Evolutionary conservation across 2,888 invertebrate genomes (phyloP).

Genomic region (Pseudeuparius sepicola): DNA sequence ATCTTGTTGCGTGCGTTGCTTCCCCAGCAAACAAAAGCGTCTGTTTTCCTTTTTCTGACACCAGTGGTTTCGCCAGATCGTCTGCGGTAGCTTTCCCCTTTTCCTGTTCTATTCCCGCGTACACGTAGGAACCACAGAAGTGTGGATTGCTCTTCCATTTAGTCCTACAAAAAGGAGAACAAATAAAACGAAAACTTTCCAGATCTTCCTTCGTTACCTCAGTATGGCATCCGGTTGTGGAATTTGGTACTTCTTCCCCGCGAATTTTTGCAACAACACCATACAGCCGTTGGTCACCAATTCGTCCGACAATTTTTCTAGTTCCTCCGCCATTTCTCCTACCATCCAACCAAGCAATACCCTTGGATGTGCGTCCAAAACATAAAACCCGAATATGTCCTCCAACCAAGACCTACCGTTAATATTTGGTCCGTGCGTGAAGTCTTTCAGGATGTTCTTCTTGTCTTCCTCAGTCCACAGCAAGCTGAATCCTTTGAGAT

Average conservation of each 20-base stretch:
- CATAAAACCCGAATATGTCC: conserved; percentile 57
- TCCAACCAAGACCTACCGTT: conserved; percentile 47
- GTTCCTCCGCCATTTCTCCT: conserved; percentile 49
- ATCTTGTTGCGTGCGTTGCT: conserved; percentile 42
- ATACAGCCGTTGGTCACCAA: conserved; percentile 44
- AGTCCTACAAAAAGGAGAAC: conserved; percentile 43
- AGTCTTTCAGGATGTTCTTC: conserved; percentile 28
- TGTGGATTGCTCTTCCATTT: conserved; percentile 59
- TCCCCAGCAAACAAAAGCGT: conserved; percentile 53
- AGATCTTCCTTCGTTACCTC: no score
- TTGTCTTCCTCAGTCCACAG: conserved; percentile 48
- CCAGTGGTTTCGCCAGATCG: conserved; percentile 49
- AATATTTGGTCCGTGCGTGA: conserved; percentile 28
- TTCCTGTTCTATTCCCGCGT: conserved; percentile 45
- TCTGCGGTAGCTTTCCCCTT: conserved; percentile 41
- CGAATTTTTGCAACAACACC: conserved; percentile 45
- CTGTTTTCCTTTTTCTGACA: conserved; percentile 37
- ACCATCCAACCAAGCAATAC: conserved; percentile 63
- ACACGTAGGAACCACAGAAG: conserved; percentile 64
- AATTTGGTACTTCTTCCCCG: conserved; percentile 42
- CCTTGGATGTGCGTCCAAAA: conserved; percentile 50
- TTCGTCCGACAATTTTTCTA: conserved; percentile 50
- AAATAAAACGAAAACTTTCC: conserved; percentile 1
- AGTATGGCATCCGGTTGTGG: conserved; percentile 37
- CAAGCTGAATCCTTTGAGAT: conserved; percentile 45